These are phyloP conservation scores for Amphilophus citrinellus DNA, from an alignment of 2,113 vertebrate species.

Conservation along the genomic window DNA sequence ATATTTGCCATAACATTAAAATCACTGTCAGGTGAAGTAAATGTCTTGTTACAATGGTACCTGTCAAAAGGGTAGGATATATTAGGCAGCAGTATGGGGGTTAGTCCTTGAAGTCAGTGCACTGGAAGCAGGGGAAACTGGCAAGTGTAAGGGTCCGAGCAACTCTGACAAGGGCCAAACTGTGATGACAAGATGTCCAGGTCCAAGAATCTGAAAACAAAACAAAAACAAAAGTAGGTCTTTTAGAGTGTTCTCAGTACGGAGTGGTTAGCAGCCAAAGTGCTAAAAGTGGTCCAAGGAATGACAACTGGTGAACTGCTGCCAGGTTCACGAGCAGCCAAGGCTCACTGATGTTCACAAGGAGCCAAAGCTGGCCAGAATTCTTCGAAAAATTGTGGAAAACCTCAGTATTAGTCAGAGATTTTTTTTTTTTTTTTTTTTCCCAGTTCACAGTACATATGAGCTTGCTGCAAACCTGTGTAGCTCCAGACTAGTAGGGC, in stretches of 20 bases:
- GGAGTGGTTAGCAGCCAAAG: background rate
- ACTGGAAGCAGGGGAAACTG: background rate
- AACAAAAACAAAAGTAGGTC: background rate
- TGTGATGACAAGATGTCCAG: background rate
- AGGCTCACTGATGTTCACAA: background rate
- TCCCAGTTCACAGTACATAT: background rate
- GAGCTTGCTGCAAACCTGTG: background rate
- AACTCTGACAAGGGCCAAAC: background rate
- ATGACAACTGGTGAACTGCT: conserved; percentile 5
- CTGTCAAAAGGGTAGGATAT: background rate
- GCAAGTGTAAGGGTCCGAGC: background rate
- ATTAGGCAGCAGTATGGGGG: background rate
- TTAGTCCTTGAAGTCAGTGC: background rate
- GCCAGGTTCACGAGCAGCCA: background rate
- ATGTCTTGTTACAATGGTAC: background rate
- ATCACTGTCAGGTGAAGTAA: background rate
- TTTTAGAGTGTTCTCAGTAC: background rate
- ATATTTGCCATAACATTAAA: background rate
- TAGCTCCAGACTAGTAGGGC: background rate
- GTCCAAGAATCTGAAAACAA: background rate
- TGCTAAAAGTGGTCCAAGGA: background rate
- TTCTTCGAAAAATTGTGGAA: background rate
- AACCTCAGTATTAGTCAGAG: background rate
- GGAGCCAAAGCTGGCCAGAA: background rate
- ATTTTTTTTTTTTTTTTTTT: background rate